These are phyloP conservation scores for Forbesichthys agassizii DNA, from an alignment of 2,113 vertebrate genomes.

Conservation along the genomic window DNA sequence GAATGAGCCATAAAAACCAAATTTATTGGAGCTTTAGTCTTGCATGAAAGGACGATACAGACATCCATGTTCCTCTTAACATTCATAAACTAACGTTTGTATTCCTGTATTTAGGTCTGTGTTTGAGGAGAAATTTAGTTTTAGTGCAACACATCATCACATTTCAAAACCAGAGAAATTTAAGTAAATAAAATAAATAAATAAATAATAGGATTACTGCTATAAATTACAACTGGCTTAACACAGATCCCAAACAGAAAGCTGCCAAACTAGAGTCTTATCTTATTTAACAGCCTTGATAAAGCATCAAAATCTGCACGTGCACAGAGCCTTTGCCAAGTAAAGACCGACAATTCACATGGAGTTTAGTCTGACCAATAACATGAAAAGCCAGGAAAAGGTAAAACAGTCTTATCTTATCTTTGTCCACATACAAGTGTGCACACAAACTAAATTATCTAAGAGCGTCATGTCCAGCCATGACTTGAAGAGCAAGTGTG, in stretches of 20 bases:
- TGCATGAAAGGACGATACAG: too few relatives aligned
- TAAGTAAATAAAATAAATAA: too few relatives aligned
- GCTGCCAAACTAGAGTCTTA: slow-evolving; percentile 10
- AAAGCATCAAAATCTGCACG: slow-evolving; percentile 45
- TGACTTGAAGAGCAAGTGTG: slow-evolving; percentile 51
- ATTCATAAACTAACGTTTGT: too few relatives aligned
- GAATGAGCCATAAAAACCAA: too few relatives aligned
- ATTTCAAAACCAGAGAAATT: not conserved
- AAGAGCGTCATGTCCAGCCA: slow-evolving; percentile 36
- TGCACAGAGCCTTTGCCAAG: slow-evolving; percentile 45
- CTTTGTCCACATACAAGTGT: slow-evolving; percentile 41
- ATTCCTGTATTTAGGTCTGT: too few relatives aligned
- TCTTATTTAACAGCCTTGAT: slow-evolving; percentile 40
- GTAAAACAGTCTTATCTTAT: slow-evolving; percentile 70
- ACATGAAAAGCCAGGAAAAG: slow-evolving; percentile 23
- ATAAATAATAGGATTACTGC: not conserved
- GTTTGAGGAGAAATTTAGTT: too few relatives aligned
- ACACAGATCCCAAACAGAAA: slow-evolving; percentile 9
- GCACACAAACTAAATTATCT: slow-evolving; percentile 43
- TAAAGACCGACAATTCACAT: slow-evolving; percentile 53
- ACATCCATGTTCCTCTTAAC: too few relatives aligned
- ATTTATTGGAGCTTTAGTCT: too few relatives aligned
- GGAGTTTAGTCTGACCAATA: slow-evolving; percentile 50
- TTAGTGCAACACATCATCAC: too few relatives aligned
- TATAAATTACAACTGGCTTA: not conserved